A percentile compares a stretch with the other conserved stretches of the same genome.
phyloP scores from a whole-genome alignment of 2,888 invertebrate species.

The Rapana venosa region DNA sequence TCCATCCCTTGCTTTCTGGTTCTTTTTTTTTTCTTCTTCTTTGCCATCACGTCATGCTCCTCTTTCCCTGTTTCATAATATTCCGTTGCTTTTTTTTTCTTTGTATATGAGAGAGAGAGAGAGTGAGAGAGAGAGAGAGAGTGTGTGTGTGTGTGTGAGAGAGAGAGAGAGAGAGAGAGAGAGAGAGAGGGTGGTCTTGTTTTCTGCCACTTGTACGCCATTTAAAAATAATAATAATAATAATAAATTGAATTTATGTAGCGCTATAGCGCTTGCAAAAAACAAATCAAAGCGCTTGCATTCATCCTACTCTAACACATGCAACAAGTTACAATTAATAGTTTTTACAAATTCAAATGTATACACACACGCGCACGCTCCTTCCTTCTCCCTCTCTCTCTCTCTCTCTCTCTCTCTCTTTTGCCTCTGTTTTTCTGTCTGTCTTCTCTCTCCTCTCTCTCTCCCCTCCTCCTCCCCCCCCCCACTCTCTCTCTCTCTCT shows the following conservation, averaged over 20 bases:
- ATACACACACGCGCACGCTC: no score
- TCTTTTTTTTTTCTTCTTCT: not conserved
- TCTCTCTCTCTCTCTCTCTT: not conserved
- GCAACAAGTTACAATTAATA: no score
- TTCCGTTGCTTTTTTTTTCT: not conserved
- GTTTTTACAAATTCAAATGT: no score
- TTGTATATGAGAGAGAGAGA: not conserved
- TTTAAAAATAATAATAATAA: no score
- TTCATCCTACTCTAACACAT: no score
- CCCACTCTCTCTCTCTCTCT: conserved; percentile 20
- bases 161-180: not conserved
- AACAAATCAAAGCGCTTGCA: no score
- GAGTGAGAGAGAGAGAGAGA: not conserved
- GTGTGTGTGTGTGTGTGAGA: no score
- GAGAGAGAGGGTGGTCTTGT: not conserved
- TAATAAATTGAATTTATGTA: no score
- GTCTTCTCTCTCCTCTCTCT: not conserved
- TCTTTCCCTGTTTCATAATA: not conserved
- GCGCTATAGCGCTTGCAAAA: no score
- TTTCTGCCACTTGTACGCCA: not conserved
- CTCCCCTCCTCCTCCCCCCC: not conserved
- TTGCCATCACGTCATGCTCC: not conserved
- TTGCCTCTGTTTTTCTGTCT: not conserved
- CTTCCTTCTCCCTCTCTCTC: not conserved
- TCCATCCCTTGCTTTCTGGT: not conserved